A percentile compares a stretch with the other conserved stretches of the same genome.
phyloP scores from a whole-genome alignment of 2,888 invertebrate genomes.

The Ectemnius cavifrons region DNA sequence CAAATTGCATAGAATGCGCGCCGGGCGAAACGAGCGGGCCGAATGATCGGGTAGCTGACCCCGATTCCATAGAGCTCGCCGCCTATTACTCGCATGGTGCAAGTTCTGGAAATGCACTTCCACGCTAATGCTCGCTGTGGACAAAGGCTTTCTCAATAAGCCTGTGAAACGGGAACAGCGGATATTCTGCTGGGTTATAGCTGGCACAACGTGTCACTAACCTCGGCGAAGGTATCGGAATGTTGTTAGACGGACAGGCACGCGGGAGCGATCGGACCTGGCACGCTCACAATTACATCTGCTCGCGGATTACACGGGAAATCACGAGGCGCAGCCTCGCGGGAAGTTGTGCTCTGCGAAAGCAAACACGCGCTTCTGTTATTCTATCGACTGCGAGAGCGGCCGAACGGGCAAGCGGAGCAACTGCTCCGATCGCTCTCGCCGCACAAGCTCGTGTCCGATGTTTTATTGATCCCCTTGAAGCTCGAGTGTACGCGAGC shows the following conservation, averaged over 20 bases:
- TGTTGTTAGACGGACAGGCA: constrained; percentile 8
- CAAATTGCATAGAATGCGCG: background rate
- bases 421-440: too few species aligned
- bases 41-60: background rate
- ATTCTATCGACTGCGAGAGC: constrained; percentile 61
- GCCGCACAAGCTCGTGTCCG: constrained; percentile 52
- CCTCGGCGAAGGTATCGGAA: constrained; percentile 43
- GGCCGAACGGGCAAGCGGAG: constrained; percentile 28
- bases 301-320: constrained; percentile 59
- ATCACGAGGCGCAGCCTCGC: constrained; percentile 46
- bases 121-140: background rate
- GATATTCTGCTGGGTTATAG: background rate
- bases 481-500: constrained; percentile 40
- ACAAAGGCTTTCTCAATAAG: constrained; percentile 5
- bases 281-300: constrained; percentile 42
- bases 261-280: constrained; percentile 40
- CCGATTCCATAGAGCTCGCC: background rate
- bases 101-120: constrained; percentile 1
- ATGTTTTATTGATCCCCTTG: constrained; percentile 57
- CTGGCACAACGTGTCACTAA: background rate
- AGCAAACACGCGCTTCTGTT: constrained; percentile 64
- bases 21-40: background rate
- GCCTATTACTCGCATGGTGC: background rate
- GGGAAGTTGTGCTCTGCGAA: constrained; percentile 55
- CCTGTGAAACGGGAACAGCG: background rate